Evolutionary conservation across 2,797 vertebrate species (phyloP).

Genomic region (Psittacula echo): DNA sequence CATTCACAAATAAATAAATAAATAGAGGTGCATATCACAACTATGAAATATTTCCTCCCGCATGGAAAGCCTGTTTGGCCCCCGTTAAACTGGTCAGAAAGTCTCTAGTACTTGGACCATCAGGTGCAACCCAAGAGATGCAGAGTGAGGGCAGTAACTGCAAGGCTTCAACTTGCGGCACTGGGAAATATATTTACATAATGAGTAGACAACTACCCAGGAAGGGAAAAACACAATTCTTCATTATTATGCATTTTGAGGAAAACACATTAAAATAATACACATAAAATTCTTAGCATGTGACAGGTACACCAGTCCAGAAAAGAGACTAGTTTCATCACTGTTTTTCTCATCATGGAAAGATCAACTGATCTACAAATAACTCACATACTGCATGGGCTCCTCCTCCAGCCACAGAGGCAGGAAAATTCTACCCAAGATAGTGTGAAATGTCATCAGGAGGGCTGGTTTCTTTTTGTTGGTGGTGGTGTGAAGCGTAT

Average conservation of each 20-base stretch:
- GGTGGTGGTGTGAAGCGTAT: neutral
- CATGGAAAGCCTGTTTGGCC: rapidly evolving
- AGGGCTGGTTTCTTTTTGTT: neutral
- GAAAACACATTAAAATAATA: neutral
- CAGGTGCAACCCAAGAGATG: neutral
- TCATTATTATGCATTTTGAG: neutral
- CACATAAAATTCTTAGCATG: neutral
- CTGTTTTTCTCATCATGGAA: neutral
- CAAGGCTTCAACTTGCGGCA: neutral
- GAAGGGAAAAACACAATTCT: neutral
- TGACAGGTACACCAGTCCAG: neutral
- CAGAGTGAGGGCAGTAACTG: neutral
- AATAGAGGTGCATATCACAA: neutral
- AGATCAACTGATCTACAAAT: neutral
- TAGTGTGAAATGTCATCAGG: neutral
- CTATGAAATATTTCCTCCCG: neutral
- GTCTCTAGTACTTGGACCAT: neutral
- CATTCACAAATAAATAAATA: neutral
- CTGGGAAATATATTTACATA: conserved; percentile 18
- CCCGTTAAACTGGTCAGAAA: neutral
- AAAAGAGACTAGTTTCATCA: neutral
- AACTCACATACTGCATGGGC: neutral
- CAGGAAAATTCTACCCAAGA: neutral
- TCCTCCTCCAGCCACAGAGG: neutral
- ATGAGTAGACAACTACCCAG: neutral